Evolutionary conservation across 2,797 vertebrate species (phyloP).

Genomic region (Vireo griseus): DNA sequence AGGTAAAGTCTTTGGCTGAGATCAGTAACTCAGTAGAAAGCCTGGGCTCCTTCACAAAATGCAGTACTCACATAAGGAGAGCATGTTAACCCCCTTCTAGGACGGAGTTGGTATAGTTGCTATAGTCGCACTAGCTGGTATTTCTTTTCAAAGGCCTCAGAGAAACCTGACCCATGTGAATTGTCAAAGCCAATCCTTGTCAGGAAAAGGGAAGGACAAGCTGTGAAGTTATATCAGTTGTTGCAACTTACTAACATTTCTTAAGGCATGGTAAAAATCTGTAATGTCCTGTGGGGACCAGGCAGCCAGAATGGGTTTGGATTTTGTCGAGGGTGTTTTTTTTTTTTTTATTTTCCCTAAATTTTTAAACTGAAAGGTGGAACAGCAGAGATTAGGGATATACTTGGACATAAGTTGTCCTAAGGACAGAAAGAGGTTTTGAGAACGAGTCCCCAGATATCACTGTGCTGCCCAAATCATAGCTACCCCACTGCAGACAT

Average conservation of each 20-base stretch:
- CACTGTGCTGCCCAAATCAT: not conserved
- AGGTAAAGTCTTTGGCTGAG: not conserved
- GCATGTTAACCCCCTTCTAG: not conserved
- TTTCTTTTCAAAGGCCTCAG: not conserved
- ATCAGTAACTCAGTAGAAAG: not conserved
- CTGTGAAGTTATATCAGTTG: not conserved
- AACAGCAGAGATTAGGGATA: not conserved
- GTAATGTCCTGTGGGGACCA: not conserved
- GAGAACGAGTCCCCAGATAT: not conserved
- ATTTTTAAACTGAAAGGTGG: not conserved
- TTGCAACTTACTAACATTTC: not conserved
- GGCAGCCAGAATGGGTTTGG: not conserved
- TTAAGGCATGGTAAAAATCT: not conserved
- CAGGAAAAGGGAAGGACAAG: not conserved
- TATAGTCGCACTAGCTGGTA: not conserved
- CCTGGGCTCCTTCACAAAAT: not conserved
- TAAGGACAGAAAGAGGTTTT: not conserved
- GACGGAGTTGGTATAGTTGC: too few species aligned
- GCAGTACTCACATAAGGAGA: not conserved
- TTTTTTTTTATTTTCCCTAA: not conserved
- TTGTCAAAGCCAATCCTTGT: not conserved
- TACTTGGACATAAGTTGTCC: not conserved
- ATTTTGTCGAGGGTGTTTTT: fast-evolving
- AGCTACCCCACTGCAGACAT: not conserved
- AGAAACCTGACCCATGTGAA: not conserved